A percentile compares a stretch with the other conserved stretches of the same genome.
phyloP scores from a whole-genome alignment of 2,888 invertebrate genomes.

The Chloroclystis v-ata region DNA sequence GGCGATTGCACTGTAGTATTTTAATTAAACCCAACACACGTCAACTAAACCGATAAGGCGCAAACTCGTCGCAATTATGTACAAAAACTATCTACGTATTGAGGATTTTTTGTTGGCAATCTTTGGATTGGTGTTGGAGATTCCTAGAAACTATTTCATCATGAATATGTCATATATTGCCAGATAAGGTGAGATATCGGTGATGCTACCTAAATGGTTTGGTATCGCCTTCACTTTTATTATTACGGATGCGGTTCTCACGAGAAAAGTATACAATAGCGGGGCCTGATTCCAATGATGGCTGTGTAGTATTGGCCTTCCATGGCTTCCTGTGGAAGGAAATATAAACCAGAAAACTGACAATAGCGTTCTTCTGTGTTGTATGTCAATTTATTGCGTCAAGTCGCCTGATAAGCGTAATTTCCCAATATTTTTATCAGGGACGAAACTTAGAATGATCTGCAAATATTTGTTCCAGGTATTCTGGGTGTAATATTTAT shows the following conservation, averaged over 20 bases:
- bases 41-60: slow-evolving; percentile 51
- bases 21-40: slow-evolving; percentile 60
- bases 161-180: slow-evolving; percentile 44
- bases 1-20: slow-evolving; percentile 54
- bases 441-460: too few relatives aligned
- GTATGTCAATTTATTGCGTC: too few relatives aligned
- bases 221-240: slow-evolving; percentile 29
- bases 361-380: too few relatives aligned
- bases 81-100: slow-evolving; percentile 53
- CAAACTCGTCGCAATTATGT: slow-evolving; percentile 41
- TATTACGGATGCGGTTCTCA: slow-evolving; percentile 17
- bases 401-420: too few relatives aligned
- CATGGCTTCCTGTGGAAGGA: not conserved
- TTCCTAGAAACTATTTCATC: slow-evolving; percentile 57
- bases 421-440: too few relatives aligned
- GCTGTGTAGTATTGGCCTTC: not conserved
- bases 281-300: not conserved
- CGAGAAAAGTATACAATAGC: slow-evolving; percentile 14
- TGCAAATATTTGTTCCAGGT: too few relatives aligned
- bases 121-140: slow-evolving; percentile 47
- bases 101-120: slow-evolving; percentile 49
- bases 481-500: too few relatives aligned
- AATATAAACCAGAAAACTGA: too few relatives aligned
- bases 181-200: slow-evolving; percentile 37
- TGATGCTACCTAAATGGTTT: slow-evolving; percentile 26